These are phyloP conservation scores for Tyto alba DNA, from an alignment of 2,113 vertebrate genomes.

Conservation along the genomic window DNA sequence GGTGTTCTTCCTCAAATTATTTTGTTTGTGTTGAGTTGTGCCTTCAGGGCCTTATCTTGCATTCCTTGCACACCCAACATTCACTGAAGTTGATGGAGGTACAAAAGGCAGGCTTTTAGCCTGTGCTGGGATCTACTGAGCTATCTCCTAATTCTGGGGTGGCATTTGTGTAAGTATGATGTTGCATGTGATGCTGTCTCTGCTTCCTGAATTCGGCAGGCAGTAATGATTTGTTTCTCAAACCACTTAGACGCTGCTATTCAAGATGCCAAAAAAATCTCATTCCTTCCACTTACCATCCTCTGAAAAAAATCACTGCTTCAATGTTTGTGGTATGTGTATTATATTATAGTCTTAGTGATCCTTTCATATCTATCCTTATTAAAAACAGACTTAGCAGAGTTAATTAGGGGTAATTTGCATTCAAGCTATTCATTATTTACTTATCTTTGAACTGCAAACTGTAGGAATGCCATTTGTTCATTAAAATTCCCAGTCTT, in stretches of 20 bases:
- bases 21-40: slow-evolving; percentile 24
- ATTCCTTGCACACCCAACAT: slow-evolving; percentile 1
- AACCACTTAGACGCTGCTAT: neutral
- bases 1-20: slow-evolving; percentile 56
- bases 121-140: neutral
- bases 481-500: slow-evolving; percentile 64
- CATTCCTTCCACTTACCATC: neutral
- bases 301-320: neutral
- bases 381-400: slow-evolving; percentile 48
- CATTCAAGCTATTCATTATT: slow-evolving; percentile 62
- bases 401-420: slow-evolving; percentile 63
- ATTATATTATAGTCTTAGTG: slow-evolving; percentile 8
- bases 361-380: slow-evolving; percentile 53
- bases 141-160: neutral
- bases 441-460: slow-evolving; percentile 65
- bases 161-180: neutral
- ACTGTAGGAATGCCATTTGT: slow-evolving; percentile 57
- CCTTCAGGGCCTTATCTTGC: neutral
- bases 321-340: slow-evolving; percentile 8
- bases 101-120: neutral
- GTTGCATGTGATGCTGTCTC: neutral
- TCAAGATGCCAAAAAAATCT: neutral
- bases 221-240: neutral
- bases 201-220: neutral
- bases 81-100: neutral